Evolutionary conservation across 2,797 vertebrate species (phyloP).

Genomic region (Cacajao melanocephalus): DNA sequence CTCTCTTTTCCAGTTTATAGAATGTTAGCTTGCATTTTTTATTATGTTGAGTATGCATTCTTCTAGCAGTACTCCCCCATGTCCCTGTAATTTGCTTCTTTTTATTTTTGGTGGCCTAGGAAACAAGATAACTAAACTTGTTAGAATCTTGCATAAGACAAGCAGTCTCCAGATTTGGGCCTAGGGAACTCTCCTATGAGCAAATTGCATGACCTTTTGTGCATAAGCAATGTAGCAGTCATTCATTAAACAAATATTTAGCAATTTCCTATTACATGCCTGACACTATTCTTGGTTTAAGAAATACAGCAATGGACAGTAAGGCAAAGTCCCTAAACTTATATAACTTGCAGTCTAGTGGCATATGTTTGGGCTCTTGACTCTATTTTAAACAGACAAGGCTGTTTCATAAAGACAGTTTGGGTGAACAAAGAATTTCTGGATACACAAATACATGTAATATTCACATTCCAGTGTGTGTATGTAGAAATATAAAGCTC

Average conservation of each 20-base stretch:
- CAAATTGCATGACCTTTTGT: slow-evolving; percentile 40
- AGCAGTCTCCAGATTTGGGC: slow-evolving; percentile 33
- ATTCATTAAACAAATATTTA: slow-evolving; percentile 57
- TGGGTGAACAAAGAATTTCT: background rate
- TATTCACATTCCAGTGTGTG: background rate
- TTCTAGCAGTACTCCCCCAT: background rate
- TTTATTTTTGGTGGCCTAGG: slow-evolving; percentile 57
- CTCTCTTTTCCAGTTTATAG: background rate
- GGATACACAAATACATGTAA: background rate
- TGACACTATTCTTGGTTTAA: slow-evolving; percentile 5
- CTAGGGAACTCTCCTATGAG: background rate
- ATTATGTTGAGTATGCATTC: background rate
- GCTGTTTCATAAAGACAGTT: background rate
- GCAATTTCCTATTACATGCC: background rate
- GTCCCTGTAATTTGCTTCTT: slow-evolving; percentile 34
- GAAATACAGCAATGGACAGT: slow-evolving; percentile 9
- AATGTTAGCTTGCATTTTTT: slow-evolving; percentile 41
- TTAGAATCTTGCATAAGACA: slow-evolving; percentile 45
- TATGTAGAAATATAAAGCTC: background rate
- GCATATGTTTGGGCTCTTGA: background rate
- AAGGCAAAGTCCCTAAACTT: background rate
- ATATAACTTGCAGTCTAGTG: background rate
- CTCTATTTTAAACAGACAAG: background rate
- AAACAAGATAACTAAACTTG: slow-evolving; percentile 54
- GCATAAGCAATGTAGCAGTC: slow-evolving; percentile 14